A percentile compares a stretch with the other conserved stretches of the same genome.
Conservation (phyloP, 2,888 invertebrate genomes). For the Sericinus montela region DNA sequence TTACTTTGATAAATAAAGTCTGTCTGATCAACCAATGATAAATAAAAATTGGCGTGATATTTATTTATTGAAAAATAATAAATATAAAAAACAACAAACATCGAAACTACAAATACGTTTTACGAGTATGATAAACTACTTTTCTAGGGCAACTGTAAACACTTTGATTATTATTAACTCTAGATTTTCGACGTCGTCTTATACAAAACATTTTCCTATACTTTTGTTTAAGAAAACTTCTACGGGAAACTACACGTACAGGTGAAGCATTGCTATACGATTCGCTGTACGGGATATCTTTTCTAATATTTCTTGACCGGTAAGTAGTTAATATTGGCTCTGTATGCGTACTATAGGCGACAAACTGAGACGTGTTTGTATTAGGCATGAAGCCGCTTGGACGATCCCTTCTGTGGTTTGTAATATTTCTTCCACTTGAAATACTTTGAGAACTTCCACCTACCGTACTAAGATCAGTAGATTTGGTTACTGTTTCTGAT, state of each 20-base stretch:
- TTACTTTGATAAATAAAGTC: no score
- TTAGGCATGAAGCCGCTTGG: slow-evolving; percentile 38
- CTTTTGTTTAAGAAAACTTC: slow-evolving; percentile 42
- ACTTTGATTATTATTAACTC: slow-evolving; percentile 24
- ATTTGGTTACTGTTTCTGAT: slow-evolving; percentile 4
- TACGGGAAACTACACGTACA: slow-evolving; percentile 35
- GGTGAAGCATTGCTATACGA: slow-evolving; percentile 12
- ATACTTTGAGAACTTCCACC: slow-evolving; percentile 3
- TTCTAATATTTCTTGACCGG: slow-evolving; percentile 11
- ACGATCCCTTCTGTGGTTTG: neutral
- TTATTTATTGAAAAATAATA: neutral
- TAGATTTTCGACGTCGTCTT: slow-evolving; percentile 41
- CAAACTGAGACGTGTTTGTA: slow-evolving; percentile 32
- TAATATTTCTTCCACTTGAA: neutral
- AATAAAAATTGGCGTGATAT: no score
- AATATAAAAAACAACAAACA: neutral
- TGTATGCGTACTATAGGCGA: slow-evolving; percentile 33
- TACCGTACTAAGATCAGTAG: slow-evolving; percentile 7
- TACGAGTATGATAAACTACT: neutral
- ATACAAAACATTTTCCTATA: slow-evolving; percentile 46
- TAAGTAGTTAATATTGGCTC: slow-evolving; percentile 23
- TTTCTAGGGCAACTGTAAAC: slow-evolving; percentile 6
- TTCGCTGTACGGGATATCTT: slow-evolving; percentile 1
- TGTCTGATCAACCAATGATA: no score
- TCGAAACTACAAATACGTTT: neutral